Base-by-base conservation (phyloP, 2,888 invertebrate species). In the Caenorhabditis sp. region DNA sequence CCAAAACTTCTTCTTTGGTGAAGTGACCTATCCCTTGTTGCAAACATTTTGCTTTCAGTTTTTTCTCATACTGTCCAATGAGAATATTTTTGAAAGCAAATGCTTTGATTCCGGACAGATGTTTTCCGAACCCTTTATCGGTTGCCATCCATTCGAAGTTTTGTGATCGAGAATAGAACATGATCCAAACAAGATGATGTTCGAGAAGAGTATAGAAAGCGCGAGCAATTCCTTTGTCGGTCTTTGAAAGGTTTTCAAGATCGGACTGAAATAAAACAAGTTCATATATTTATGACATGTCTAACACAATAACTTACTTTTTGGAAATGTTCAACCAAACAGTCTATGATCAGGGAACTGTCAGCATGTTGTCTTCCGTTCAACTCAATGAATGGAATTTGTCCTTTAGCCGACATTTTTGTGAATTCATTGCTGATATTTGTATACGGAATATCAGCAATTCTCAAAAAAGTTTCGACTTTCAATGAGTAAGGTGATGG, bases 311-410 rank as follows among this genome's bases (percentile, higher is more conserved):
- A 10, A 43, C 43, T 17, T 12, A 76, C 49, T 69, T 71, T 68
- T 54, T 68, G 61, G 62, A 68, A 72, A 50, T 74, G 60, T 58
- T 74, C 76, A 19, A 70, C 61, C 19, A 85, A 75, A 43, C 76
- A 59, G 2, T 79, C 81, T 43, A 96, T 93, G 87, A 95, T 95
- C 86, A 94, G 92, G 78, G 93, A 92, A 88, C 94, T 94, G 90
- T 96, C 96, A 58, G 95, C 93, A 81, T 95, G 92, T 90, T 96
- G 95, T 88, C 94, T 94, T 54, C 95, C 96, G 88, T 97, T 96
- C 75, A 96, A 89, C 89, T 96, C 95, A 82, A 97, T 92, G 90
- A 96, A 97, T 43, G 96, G 97, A 85, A 96, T 91, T 89, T 86
- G 85, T 6, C 84, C 83, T 37, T 80, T 82, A 58, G 69, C 23